Conservation (phyloP, 2,113 vertebrate genomes). For the Centrocercus urophasianus region DNA sequence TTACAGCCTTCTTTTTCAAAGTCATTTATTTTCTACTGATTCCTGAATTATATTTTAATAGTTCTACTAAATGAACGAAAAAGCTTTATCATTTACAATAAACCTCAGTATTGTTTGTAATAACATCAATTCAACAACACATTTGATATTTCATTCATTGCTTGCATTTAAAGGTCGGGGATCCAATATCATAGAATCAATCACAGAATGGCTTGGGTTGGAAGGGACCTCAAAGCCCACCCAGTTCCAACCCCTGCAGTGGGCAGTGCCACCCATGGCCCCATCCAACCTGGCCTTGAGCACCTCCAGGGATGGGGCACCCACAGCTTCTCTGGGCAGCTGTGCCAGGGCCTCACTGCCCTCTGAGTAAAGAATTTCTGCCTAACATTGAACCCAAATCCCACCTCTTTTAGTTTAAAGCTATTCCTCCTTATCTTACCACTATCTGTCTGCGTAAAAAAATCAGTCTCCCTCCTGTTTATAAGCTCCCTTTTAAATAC, state of each 20-base stretch:
- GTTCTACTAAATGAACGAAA: not conserved
- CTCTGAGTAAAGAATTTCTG: not conserved
- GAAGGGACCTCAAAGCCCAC: not conserved
- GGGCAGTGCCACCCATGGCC: too few species aligned
- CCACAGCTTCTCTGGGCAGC: not conserved
- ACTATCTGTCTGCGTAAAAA: not conserved
- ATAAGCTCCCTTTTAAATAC: not conserved
- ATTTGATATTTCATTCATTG: not conserved
- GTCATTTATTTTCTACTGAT: not conserved
- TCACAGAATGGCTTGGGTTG: not conserved
- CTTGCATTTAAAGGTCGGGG: not conserved
- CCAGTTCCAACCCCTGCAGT: not conserved
- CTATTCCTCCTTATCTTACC: not conserved
- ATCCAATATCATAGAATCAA: not conserved
- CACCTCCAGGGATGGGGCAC: not conserved
- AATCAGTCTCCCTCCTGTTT: not conserved
- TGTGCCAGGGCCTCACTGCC: not conserved
- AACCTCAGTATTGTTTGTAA: not conserved
- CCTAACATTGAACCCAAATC: not conserved
- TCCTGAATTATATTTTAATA: not conserved
- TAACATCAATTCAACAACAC: not conserved
- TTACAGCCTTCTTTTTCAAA: not conserved
- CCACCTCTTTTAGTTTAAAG: not conserved
- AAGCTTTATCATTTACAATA: not conserved
- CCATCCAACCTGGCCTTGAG: not conserved